These are phyloP conservation scores for Agelaius tricolor DNA, from an alignment of 2,113 vertebrate species.

Conservation along the genomic window DNA sequence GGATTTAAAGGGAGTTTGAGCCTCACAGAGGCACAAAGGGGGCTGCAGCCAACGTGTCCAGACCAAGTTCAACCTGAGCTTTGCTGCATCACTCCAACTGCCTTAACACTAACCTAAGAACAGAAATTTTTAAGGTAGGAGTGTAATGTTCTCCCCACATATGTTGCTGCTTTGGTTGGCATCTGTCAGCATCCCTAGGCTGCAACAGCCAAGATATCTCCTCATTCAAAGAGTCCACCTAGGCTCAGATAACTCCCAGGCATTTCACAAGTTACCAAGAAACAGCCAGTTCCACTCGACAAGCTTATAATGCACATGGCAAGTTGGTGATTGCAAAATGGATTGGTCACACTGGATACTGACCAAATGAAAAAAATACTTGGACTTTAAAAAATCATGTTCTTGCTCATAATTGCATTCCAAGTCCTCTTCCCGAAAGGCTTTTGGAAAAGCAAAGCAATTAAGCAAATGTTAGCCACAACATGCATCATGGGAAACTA, in stretches of 20 bases:
- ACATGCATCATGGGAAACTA: neutral
- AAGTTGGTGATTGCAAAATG: neutral
- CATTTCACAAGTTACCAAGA: neutral
- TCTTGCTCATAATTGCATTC: neutral
- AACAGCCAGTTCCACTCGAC: neutral
- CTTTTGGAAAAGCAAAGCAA: neutral
- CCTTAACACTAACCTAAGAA: neutral
- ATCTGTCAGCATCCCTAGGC: neutral
- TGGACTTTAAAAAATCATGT: neutral
- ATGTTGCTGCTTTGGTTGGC: neutral
- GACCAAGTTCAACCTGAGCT: neutral
- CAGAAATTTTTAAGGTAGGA: neutral
- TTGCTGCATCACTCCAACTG: neutral
- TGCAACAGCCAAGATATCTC: neutral
- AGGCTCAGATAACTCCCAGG: neutral
- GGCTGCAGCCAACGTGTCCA: neutral
- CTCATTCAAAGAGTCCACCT: neutral
- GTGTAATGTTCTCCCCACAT: neutral
- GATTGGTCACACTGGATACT: neutral
- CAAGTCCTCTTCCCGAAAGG: neutral
- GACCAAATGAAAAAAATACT: neutral
- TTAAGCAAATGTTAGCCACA: neutral
- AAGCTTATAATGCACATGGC: rapidly evolving
- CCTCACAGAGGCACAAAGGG: neutral
- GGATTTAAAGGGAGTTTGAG: neutral